These are phyloP conservation scores for Lasiommata megera DNA, from an alignment of 2,888 invertebrate genomes.

Conservation along the genomic window DNA sequence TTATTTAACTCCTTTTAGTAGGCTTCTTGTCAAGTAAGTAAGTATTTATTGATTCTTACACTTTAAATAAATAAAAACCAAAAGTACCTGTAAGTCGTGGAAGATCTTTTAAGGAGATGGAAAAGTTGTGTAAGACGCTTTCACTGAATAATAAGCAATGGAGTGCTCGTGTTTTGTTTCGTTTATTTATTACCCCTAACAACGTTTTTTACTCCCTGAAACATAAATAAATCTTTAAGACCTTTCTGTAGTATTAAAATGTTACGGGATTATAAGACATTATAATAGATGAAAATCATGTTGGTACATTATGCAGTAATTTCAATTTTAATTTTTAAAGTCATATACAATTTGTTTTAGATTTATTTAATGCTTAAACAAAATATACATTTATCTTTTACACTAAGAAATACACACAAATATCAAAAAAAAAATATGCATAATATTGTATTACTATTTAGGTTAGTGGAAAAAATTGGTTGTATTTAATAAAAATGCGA, in stretches of 20 bases:
- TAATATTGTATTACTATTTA: too few relatives aligned
- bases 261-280: not conserved
- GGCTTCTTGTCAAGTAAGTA: not conserved
- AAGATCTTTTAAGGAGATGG: slow-evolving; percentile 39
- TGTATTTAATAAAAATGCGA: too few relatives aligned
- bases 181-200: slow-evolving; percentile 18
- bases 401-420: too few relatives aligned
- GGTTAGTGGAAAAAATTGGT: too few relatives aligned
- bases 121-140: slow-evolving; percentile 42
- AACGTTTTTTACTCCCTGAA: slow-evolving; percentile 11
- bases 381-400: too few relatives aligned
- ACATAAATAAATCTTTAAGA: not conserved
- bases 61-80: slow-evolving; percentile 19
- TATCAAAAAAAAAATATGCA: too few relatives aligned
- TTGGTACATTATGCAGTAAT: too few relatives aligned
- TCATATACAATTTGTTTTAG: too few relatives aligned
- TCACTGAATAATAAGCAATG: slow-evolving; percentile 38
- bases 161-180: slow-evolving; percentile 33
- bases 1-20: too few relatives aligned
- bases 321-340: too few relatives aligned
- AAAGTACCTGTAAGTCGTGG: slow-evolving; percentile 31
- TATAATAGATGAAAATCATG: not conserved
- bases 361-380: too few relatives aligned
- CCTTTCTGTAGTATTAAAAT: not conserved
- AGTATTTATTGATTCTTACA: slow-evolving; percentile 7